phyloP scores from a whole-genome alignment of 1,140 invertebrate species.

The Pantala flavescens region DNA sequence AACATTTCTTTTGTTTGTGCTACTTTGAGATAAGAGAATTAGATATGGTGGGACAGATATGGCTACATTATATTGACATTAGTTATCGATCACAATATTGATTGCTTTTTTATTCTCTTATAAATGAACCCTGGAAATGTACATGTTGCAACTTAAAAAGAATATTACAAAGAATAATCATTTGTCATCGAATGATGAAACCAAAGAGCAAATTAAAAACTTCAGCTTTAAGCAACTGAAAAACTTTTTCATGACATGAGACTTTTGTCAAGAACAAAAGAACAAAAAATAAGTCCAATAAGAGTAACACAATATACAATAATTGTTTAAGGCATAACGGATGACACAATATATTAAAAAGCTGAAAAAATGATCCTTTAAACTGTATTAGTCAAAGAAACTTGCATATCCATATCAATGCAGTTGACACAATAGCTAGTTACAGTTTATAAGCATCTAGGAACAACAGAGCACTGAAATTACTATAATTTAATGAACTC shows the following conservation, averaged over 20 bases:
- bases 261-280: neutral
- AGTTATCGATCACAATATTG: neutral
- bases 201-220: neutral
- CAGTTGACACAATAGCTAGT: neutral
- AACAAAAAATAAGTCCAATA: neutral
- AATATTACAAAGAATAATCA: neutral
- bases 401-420: neutral
- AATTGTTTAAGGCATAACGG: neutral
- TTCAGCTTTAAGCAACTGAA: neutral
- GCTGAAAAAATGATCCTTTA: neutral
- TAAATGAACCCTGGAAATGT: neutral
- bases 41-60: slow-evolving; percentile 6
- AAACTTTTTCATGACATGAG: neutral
- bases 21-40: slow-evolving; percentile 6
- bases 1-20: neutral
- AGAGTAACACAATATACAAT: slow-evolving; percentile 3
- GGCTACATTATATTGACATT: slow-evolving; percentile 10
- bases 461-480: slow-evolving; percentile 1
- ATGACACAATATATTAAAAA: neutral
- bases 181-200: neutral
- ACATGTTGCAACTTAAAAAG: neutral
- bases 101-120: neutral
- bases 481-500: slow-evolving; percentile 3
- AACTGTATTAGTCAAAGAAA: neutral
- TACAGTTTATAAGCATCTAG: neutral